Base-by-base conservation (phyloP, 2,888 invertebrate species). In the Scaptomyza caliginosa region DNA sequence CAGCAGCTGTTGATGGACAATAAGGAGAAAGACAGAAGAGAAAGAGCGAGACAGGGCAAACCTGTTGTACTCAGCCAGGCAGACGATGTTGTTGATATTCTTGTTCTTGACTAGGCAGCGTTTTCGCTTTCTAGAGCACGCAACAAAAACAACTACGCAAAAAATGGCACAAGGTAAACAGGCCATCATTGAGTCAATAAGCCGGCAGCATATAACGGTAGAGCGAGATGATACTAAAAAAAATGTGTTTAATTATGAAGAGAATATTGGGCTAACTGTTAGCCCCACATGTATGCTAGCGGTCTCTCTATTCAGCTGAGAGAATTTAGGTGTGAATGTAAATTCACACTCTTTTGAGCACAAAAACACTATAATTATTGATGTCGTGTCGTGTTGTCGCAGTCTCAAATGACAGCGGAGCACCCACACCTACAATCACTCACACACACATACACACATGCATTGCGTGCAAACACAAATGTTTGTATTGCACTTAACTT, bases 81-180 rank as follows among this genome's bases (percentile, higher is more conserved):
- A 69, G 55, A 43, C 19, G 38, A 51, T 67, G 60, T 66, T 57
- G 43, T 65, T 65, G 28, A 59, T 67, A 23, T 55, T 60, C 24
- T 56, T 50, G 30, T 54, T 45, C 17, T 42, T 50, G 24, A 21
- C 40, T 65, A 55, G 54, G 30, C 60, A 43, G 21, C 54, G 66
- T 68, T 87, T 87, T 87, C 87, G 85, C 82, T 81, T 87, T 82
- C 81, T 58, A 46, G 38, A 43, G 43, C 39, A 43, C 32, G 38
- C 26, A 19, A 46, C 17, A 43, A 3, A 10, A 24, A 49, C 24
- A 51, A 45, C 34, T 16, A 34, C n/a, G n/a, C 26, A 54, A 67
- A 45, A 75, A 85, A 57, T 67, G 57, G 86, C 59, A 70, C 78
- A 81, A 84, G 81, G 81, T 69, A 86, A 81, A 72, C 82, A 67